Percentiles rank a stretch among this genome's conserved stretches.
Conservation (phyloP, 23 tunicate genomes). For the Trididemnum clinides region DNA sequence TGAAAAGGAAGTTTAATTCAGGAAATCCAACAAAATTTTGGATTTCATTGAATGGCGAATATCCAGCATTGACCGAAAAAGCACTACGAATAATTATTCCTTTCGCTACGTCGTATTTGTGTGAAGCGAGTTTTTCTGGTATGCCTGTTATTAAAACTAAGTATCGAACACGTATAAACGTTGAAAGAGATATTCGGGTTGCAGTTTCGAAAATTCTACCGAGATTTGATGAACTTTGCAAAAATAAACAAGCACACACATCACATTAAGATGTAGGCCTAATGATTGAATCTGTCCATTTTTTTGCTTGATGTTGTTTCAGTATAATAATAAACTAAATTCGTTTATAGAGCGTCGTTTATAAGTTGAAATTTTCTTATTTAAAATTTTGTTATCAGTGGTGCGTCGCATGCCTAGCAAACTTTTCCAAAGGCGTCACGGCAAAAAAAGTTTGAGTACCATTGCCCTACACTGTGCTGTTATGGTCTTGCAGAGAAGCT, state of each 20-base stretch:
- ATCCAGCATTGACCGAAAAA: conserved; percentile 31
- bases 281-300: neutral
- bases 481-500: too few species aligned
- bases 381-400: conserved; percentile 12
- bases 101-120: conserved; percentile 35
- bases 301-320: neutral
- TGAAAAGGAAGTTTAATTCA: conserved; percentile 35
- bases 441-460: conserved; percentile 43
- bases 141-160: conserved; percentile 25
- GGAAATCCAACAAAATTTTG: conserved; percentile 34
- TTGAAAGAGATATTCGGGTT: conserved; percentile 30
- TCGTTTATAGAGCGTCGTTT: too few species aligned
- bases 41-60: conserved; percentile 32
- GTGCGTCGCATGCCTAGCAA: conserved; percentile 20
- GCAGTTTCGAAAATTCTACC: conserved; percentile 28
- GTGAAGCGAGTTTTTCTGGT: conserved; percentile 36
- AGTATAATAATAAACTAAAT: neutral
- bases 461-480: too few species aligned
- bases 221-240: conserved; percentile 30
- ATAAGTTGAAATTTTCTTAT: neutral
- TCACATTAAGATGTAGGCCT: conserved; percentile 6
- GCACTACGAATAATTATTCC: conserved; percentile 13
- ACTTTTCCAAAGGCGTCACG: conserved; percentile 17
- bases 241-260: conserved; percentile 24
- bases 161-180: conserved; percentile 35